These are phyloP conservation scores for Corydoras sp. DNA, from an alignment of 2,113 vertebrate species.

Conservation along the genomic window DNA sequence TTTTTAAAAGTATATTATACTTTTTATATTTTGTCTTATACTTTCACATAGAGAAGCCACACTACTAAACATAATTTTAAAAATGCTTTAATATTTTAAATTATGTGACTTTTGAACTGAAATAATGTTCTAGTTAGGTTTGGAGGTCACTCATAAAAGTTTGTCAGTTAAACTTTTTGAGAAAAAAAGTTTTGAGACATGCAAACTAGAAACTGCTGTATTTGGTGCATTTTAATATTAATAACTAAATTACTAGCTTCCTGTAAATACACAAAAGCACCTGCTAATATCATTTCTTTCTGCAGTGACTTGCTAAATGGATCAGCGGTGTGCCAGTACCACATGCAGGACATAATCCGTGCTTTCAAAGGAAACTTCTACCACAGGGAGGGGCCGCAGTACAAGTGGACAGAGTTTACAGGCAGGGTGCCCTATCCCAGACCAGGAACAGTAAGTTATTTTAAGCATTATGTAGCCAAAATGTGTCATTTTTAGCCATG, in stretches of 20 bases:
- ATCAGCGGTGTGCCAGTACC: constrained; percentile 72
- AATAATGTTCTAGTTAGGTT: no score
- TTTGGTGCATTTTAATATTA: neutral
- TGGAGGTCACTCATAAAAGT: no score
- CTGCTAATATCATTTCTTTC: constrained; percentile 21
- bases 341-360: constrained; percentile 69
- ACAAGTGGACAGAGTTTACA: constrained; percentile 72
- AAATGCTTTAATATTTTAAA: no score
- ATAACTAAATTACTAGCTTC: neutral
- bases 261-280: neutral
- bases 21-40: no score
- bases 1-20: no score
- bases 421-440: constrained; percentile 73
- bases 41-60: no score
- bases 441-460: constrained; percentile 69
- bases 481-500: neutral
- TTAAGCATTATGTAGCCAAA: neutral
- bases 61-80: no score
- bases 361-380: constrained; percentile 73
- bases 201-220: no score
- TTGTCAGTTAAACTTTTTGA: no score
- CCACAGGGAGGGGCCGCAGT: constrained; percentile 72
- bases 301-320: constrained; percentile 71
- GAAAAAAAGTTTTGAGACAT: no score
- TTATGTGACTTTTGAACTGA: no score